These are phyloP conservation scores for Paraescarpia echinospica DNA, from an alignment of 1,140 invertebrate species.

Conservation along the genomic window DNA sequence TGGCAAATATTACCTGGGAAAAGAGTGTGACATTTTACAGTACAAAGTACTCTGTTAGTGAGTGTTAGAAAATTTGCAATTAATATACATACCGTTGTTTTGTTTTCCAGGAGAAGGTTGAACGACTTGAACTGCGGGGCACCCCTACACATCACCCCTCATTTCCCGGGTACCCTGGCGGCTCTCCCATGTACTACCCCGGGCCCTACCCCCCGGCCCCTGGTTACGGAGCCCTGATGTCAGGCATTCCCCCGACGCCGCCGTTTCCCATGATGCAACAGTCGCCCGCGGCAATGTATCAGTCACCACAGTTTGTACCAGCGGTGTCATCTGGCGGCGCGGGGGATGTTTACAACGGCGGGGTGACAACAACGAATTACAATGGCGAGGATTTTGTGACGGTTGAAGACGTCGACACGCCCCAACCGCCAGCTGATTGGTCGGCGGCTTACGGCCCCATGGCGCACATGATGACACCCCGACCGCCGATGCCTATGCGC, in stretches of 20 bases:
- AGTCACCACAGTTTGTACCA: not conserved
- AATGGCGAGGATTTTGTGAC: not conserved
- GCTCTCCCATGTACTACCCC: conserved; percentile 25
- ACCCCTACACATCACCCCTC: conserved; percentile 33
- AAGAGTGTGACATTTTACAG: not conserved
- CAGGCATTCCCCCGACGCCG: conserved; percentile 27
- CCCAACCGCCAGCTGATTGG: not conserved
- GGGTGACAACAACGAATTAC: not conserved
- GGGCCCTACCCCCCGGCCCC: conserved; percentile 21
- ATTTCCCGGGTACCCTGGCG: conserved; percentile 18
- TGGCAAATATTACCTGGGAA: not conserved
- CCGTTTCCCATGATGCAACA: conserved; percentile 23
- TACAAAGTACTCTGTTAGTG: not conserved
- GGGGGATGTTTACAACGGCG: not conserved
- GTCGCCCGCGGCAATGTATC: not conserved
- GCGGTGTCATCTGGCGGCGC: not conserved
- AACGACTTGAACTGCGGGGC: conserved; percentile 32
- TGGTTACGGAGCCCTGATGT: conserved; percentile 24
- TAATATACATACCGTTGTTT: not conserved
- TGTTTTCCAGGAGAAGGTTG: conserved; percentile 8
- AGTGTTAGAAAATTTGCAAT: not conserved
- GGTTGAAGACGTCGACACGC: not conserved
- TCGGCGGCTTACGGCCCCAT: not conserved
- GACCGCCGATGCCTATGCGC: not conserved
- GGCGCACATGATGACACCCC: not conserved